These are phyloP conservation scores for Saccopteryx leptura DNA, from an alignment of 2,113 vertebrate genomes.

Conservation along the genomic window DNA sequence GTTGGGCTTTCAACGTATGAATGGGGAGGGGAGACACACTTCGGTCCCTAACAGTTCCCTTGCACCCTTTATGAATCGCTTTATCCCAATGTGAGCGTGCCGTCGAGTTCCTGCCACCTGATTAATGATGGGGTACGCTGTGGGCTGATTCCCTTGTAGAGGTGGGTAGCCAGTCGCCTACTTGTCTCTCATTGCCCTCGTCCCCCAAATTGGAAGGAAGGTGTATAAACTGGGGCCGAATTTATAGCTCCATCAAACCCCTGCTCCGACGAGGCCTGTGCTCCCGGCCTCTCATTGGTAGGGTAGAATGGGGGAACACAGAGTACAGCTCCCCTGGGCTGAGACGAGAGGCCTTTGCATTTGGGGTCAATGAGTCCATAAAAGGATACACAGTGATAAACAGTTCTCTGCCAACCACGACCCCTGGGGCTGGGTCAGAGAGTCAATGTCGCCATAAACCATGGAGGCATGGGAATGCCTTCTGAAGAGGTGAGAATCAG, in stretches of 20 bases:
- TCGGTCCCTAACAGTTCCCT: background rate
- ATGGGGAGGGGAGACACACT: background rate
- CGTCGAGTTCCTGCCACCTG: background rate
- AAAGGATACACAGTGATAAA: fast-evolving
- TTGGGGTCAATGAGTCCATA: fast-evolving
- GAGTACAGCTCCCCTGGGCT: fast-evolving
- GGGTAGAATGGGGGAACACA: fast-evolving
- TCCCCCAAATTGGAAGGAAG: background rate
- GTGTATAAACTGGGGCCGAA: background rate
- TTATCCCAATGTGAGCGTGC: background rate
- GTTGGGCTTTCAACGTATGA: background rate
- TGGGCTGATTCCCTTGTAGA: background rate
- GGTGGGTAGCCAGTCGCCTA: background rate
- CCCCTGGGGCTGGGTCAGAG: background rate
- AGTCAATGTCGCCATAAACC: fast-evolving
- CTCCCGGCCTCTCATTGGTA: background rate
- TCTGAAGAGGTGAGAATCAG: fast-evolving
- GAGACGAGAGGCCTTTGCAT: background rate
- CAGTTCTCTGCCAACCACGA: background rate
- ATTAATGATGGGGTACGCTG: background rate
- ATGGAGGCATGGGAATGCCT: fast-evolving
- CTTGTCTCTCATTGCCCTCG: background rate
- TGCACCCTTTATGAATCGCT: background rate
- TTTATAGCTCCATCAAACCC: background rate
- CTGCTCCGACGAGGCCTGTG: background rate